Conservation (phyloP, 2,113 vertebrate genomes). For the Equus przewalskii region DNA sequence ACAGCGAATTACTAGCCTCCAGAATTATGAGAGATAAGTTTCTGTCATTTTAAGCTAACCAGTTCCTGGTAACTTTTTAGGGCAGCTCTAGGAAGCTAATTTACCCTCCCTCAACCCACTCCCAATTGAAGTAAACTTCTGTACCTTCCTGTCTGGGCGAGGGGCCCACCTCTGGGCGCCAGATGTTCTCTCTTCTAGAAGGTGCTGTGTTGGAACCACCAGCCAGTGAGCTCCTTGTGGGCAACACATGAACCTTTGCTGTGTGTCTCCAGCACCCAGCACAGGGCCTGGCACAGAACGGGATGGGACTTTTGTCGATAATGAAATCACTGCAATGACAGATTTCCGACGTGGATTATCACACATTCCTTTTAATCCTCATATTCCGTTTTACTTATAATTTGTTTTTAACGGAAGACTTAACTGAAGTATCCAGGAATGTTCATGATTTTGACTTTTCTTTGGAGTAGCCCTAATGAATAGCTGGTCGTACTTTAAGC, state of each 20-base stretch:
- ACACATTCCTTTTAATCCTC: not conserved
- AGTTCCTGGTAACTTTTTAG: not conserved
- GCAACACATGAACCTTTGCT: not conserved
- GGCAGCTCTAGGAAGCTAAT: not conserved
- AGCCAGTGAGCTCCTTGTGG: not conserved
- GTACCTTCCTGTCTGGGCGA: not conserved
- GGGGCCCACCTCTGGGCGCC: not conserved
- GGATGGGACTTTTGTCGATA: not conserved
- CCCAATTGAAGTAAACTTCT: not conserved
- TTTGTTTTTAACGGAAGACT: slow-evolving; percentile 4
- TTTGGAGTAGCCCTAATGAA: not conserved
- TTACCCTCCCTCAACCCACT: not conserved
- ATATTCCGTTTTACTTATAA: not conserved
- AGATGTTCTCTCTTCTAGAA: not conserved
- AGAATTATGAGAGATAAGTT: not conserved
- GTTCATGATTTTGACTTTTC: not conserved
- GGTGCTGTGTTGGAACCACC: not conserved
- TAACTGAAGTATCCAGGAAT: not conserved
- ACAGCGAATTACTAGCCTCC: not conserved
- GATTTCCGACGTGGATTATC: not conserved
- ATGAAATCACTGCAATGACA: not conserved
- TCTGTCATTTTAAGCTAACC: not conserved
- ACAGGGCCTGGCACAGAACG: too few species aligned
- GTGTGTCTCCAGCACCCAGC: not conserved
- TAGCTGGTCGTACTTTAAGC: not conserved